Percentiles rank a stretch among this genome's conserved stretches.
These are phyloP conservation scores for Capromys pilorides DNA, from an alignment of 2,797 vertebrate species.

Conservation along the genomic window DNA sequence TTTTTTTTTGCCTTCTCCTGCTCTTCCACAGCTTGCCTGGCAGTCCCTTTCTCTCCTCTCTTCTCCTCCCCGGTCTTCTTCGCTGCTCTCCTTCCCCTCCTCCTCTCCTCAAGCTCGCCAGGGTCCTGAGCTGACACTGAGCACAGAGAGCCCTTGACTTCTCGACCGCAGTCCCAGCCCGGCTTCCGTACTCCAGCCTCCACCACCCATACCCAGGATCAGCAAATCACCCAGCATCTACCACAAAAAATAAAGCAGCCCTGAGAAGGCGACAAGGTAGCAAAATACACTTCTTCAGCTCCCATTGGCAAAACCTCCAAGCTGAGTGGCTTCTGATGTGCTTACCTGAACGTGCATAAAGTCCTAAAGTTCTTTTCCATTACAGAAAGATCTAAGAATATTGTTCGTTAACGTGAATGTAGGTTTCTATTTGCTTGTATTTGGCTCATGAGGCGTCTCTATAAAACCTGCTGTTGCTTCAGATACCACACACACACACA, in stretches of 20 bases:
- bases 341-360: neutral
- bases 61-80: no score
- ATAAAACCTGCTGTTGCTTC: neutral
- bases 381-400: neutral
- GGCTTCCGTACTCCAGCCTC: neutral
- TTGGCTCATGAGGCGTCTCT: neutral
- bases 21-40: neutral
- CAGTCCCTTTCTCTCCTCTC: neutral
- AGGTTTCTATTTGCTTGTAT: neutral
- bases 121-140: neutral
- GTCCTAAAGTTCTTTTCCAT: constrained; percentile 9
- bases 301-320: neutral
- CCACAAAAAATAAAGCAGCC: neutral
- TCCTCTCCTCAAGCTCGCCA: neutral
- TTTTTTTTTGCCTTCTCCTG: neutral
- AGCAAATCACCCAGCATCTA: neutral
- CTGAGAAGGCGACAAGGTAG: neutral
- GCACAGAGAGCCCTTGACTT: neutral
- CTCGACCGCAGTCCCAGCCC: neutral
- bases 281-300: neutral
- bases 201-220: neutral
- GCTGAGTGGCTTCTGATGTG: neutral
- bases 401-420: neutral
- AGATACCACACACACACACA: neutral
- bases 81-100: neutral